Base-by-base conservation (phyloP, 2,113 vertebrate species). In the Zosterops lateralis region DNA sequence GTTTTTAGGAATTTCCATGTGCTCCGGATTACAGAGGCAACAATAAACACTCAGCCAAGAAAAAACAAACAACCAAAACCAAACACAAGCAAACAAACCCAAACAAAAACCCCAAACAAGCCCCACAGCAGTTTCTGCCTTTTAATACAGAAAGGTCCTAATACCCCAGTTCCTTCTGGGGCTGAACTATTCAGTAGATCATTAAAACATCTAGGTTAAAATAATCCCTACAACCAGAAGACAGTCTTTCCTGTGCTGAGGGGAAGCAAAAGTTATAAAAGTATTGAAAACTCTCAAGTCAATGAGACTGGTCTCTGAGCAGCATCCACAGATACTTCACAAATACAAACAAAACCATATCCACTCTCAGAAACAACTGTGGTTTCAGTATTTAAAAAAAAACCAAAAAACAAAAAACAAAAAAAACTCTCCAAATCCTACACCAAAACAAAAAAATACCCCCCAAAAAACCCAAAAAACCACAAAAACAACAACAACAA, bases 361-460 rank as follows among this genome's bases (percentile, higher is more conserved):
- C 6, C 9, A 31, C 11, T 29, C 40, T 38, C 18, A 77, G 74
- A 87, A 65, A 0, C 3, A 51, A 8, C 4, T 25, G 3, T 32
- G 12, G 10, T 45, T 45, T 45, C 10, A n/a, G 58, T n/a, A 58
- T 19, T 34, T 2, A 38, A 29, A 68, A 22, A 22, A 26, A 42
- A 32, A 18, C 24, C 19, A 51, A 51, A 51, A 51, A 53, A 47
- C 12, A 21, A 47, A 47, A 47, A 14, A 4, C 4, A 53, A 26
- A 34, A 1, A 15, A 18, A 22, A 2, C 3, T 5, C 5, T 4
- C 4, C 5, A 50, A 50, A 44, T 36, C 6, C 16, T 58, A 20
- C 6, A 14, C 19, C 4, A 56, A n/a, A 8, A 38, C 7, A 47
- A 31, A 24, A 14, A 36, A 36, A 6, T 38, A 21, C 44, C 44